These are phyloP conservation scores for Brachymystax lenok DNA, from an alignment of 2,797 vertebrate genomes.

Conservation along the genomic window DNA sequence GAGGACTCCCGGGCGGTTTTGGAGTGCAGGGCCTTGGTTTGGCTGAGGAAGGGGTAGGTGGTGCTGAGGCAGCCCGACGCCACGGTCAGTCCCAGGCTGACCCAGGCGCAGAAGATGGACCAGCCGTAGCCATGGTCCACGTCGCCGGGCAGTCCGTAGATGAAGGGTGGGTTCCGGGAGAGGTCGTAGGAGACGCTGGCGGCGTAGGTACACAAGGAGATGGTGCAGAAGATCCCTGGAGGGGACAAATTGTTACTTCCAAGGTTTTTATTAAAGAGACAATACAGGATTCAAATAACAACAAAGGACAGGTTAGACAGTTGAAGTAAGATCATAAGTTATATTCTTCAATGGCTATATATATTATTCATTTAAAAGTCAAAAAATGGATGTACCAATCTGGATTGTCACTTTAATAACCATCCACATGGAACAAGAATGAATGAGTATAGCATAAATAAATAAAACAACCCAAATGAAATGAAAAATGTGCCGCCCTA, in stretches of 20 bases:
- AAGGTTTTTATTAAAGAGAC: neutral
- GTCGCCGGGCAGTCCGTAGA: slow-evolving; percentile 82
- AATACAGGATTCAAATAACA: neutral
- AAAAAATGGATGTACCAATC: neutral
- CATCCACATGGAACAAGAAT: neutral
- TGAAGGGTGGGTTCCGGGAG: slow-evolving; percentile 82
- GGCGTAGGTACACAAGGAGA: slow-evolving; percentile 86
- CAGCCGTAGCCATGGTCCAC: slow-evolving; percentile 87
- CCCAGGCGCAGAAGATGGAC: slow-evolving; percentile 86
- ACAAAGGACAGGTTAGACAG: neutral
- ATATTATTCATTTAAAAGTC: neutral
- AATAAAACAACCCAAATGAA: neutral
- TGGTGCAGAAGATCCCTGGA: slow-evolving; percentile 87
- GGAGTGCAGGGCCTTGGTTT: slow-evolving; percentile 75
- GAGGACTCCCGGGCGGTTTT: slow-evolving; percentile 80
- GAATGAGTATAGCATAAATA: neutral
- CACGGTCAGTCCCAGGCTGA: slow-evolving; percentile 81
- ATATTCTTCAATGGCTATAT: too few relatives aligned
- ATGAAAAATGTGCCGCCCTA: neutral
- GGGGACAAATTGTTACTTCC: slow-evolving; percentile 29
- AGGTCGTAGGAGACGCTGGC: slow-evolving; percentile 86
- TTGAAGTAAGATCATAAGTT: neutral
- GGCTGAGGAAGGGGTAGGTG: slow-evolving; percentile 79
- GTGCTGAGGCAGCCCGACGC: slow-evolving; percentile 83
- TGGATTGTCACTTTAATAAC: neutral